phyloP scores from a whole-genome alignment of 2,113 vertebrate genomes.

The Urocitellus parryii region DNA sequence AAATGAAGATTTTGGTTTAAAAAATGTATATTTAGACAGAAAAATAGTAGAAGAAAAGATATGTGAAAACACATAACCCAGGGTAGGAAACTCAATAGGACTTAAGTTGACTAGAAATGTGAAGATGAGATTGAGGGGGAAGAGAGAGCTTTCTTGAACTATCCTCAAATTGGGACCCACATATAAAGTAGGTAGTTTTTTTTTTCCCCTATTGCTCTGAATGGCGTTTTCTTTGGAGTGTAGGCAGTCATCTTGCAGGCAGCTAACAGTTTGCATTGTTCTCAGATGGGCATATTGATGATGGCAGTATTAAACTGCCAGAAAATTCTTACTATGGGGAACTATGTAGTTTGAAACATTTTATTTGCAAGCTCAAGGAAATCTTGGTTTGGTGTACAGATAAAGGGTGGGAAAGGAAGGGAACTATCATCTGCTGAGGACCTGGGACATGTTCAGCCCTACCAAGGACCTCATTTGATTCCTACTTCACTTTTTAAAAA shows the following conservation, averaged over 20 bases:
- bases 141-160: background rate
- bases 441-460: background rate
- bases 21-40: background rate
- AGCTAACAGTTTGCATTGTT: background rate
- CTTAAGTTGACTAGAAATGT: conserved; percentile 35
- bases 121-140: conserved; percentile 11
- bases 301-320: conserved; percentile 8
- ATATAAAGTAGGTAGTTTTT: background rate
- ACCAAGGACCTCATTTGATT: conserved; percentile 32
- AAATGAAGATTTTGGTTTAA: conserved; percentile 7
- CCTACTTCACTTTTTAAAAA: background rate
- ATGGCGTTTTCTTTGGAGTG: conserved; percentile 3
- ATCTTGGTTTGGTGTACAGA: background rate
- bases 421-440: background rate
- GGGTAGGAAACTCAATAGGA: background rate
- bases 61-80: background rate
- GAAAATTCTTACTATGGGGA: conserved; percentile 20
- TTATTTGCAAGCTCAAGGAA: background rate
- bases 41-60: conserved; percentile 7
- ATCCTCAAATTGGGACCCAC: conserved; percentile 27
- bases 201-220: background rate
- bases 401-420: background rate
- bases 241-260: background rate
- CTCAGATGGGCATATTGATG: background rate
- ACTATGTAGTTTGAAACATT: conserved; percentile 8